Evolutionary conservation across 2,888 invertebrate species (phyloP).

Genomic region (Gortyna flavago): DNA sequence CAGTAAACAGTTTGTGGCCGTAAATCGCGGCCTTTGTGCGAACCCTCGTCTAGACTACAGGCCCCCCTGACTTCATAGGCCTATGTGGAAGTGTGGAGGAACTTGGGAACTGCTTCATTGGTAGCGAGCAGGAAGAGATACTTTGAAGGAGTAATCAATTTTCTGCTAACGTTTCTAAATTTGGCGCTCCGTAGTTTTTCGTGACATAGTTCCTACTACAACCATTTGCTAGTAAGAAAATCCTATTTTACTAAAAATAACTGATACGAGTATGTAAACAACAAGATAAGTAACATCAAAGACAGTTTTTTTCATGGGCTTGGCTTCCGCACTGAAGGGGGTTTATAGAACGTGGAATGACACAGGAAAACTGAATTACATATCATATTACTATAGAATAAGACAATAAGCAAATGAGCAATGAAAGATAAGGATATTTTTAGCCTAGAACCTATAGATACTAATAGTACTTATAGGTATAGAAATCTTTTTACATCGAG

Average conservation of each 20-base stretch:
- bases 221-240: neutral
- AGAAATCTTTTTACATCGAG: neutral
- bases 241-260: neutral
- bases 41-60: slow-evolving; percentile 65
- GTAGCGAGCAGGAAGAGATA: slow-evolving; percentile 18
- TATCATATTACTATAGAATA: no score
- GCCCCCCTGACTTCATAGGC: slow-evolving; percentile 45
- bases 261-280: neutral
- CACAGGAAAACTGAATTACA: neutral
- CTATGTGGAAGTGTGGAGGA: slow-evolving; percentile 29
- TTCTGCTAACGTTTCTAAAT: neutral
- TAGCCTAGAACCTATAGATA: neutral
- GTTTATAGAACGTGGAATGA: neutral
- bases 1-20: slow-evolving; percentile 57
- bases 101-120: slow-evolving; percentile 9
- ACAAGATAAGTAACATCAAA: neutral
- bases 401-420: slow-evolving; percentile 6
- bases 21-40: slow-evolving; percentile 56
- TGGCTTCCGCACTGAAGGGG: neutral
- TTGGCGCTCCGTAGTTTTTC: neutral
- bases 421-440: neutral
- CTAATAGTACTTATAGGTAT: neutral
- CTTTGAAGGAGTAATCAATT: neutral
- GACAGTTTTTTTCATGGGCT: neutral
- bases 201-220: neutral